A percentile compares a stretch with the other conserved stretches of the same genome.
phyloP scores from a whole-genome alignment of 92 coral and sea anemone genomes.

The Anthopleura xanthogrammica region DNA sequence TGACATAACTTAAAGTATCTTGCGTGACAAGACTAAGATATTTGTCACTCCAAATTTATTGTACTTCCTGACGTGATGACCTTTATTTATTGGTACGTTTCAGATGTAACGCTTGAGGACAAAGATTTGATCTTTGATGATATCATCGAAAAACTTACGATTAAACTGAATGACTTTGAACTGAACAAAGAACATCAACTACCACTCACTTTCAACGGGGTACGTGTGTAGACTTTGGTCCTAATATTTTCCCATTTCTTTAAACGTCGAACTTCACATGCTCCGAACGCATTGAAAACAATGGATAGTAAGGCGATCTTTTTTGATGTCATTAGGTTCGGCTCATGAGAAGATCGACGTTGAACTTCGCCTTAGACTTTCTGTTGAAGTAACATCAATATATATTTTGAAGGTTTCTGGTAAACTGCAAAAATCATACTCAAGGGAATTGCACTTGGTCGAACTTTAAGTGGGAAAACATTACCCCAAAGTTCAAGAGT shows the following conservation, averaged over 20 bases:
- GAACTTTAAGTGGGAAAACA: too few relatives aligned
- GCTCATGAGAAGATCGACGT: too few relatives aligned
- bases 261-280: not conserved
- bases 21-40: not conserved
- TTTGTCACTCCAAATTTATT: too few relatives aligned
- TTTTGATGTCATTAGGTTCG: too few relatives aligned
- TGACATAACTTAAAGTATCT: not conserved
- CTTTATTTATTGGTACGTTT: not conserved
- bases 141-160: conserved; percentile 16
- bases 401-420: too few relatives aligned
- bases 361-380: too few relatives aligned
- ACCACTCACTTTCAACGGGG: conserved; percentile 30
- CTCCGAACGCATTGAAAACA: too few relatives aligned
- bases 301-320: too few relatives aligned
- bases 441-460: too few relatives aligned
- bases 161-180: conserved; percentile 14
- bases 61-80: not conserved
- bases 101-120: conserved; percentile 51
- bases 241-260: not conserved
- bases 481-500: too few relatives aligned
- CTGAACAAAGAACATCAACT: conserved; percentile 5
- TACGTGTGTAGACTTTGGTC: not conserved
- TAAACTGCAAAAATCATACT: too few relatives aligned
- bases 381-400: too few relatives aligned
- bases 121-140: conserved; percentile 29